These are phyloP conservation scores for Cephus sareptanus DNA, from an alignment of 2,888 invertebrate species.

Conservation along the genomic window DNA sequence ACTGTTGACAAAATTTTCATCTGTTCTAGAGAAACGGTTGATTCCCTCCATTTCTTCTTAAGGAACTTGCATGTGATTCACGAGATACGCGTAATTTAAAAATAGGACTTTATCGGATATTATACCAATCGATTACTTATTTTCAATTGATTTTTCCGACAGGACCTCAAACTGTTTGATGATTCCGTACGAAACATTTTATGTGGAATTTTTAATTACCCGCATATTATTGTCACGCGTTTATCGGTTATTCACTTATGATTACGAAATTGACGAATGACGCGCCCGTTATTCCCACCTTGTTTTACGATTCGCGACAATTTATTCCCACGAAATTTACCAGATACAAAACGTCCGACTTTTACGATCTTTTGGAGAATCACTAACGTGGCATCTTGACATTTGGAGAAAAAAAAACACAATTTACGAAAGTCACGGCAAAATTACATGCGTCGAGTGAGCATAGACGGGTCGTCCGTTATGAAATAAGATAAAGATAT, in stretches of 20 bases:
- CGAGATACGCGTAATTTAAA: not conserved
- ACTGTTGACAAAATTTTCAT: not conserved
- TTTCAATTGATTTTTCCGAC: constrained; percentile 9
- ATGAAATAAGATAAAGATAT: not conserved
- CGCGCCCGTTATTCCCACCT: not conserved
- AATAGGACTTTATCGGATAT: not conserved
- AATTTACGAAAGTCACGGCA: not conserved
- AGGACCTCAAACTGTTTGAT: not conserved
- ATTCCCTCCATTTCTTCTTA: not conserved
- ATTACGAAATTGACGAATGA: not conserved
- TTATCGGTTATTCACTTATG: not conserved
- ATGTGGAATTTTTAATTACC: constrained; percentile 28
- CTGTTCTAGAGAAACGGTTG: not conserved
- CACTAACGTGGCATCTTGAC: constrained; percentile 28
- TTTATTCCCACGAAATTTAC: constrained; percentile 1
- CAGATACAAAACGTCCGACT: not conserved
- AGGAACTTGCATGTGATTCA: not conserved
- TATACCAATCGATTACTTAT: constrained; percentile 3
- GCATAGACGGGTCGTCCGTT: not conserved
- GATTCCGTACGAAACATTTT: constrained; percentile 22
- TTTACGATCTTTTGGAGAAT: constrained; percentile 19
- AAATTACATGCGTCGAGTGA: not conserved
- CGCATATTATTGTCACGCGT: constrained; percentile 16
- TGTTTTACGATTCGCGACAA: not conserved
- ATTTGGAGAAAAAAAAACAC: constrained; percentile 16